These are phyloP conservation scores for Tachysurus vachellii DNA, from an alignment of 2,113 vertebrate genomes.

Conservation along the genomic window DNA sequence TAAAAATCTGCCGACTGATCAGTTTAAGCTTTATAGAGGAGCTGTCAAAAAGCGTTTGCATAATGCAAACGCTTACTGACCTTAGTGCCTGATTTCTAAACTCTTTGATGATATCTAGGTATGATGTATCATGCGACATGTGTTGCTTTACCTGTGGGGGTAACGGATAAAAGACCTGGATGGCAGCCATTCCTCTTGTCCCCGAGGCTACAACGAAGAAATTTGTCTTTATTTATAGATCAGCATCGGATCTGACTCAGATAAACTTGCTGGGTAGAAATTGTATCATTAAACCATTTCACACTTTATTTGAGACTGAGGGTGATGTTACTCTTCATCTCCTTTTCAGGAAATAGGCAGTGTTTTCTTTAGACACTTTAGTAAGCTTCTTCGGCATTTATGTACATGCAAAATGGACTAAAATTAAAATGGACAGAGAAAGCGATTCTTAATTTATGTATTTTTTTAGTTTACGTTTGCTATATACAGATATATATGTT, in stretches of 20 bases:
- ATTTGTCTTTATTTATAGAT: not conserved
- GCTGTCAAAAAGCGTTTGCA: slow-evolving; percentile 20
- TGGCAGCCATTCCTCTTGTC: not conserved
- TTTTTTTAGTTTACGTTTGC: not conserved
- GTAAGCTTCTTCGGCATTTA: not conserved
- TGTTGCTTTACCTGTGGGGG: slow-evolving; percentile 16
- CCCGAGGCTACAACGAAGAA: slow-evolving; percentile 15
- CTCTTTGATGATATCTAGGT: slow-evolving; percentile 18
- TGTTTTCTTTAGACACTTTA: not conserved
- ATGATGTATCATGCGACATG: too few relatives aligned
- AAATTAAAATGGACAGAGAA: not conserved
- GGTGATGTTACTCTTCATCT: not conserved
- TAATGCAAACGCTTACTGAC: slow-evolving; percentile 25
- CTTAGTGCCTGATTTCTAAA: not conserved
- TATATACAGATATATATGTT: not conserved
- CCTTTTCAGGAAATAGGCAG: not conserved
- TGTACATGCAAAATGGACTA: not conserved
- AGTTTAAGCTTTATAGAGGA: not conserved
- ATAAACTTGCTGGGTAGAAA: not conserved
- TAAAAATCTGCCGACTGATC: not conserved
- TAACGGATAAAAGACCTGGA: slow-evolving; percentile 32
- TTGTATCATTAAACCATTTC: not conserved
- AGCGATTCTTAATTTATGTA: not conserved
- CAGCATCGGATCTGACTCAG: not conserved
- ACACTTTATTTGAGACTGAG: not conserved